These are phyloP conservation scores for Tridacna crocea DNA, from an alignment of 2,888 invertebrate species.

Conservation along the genomic window DNA sequence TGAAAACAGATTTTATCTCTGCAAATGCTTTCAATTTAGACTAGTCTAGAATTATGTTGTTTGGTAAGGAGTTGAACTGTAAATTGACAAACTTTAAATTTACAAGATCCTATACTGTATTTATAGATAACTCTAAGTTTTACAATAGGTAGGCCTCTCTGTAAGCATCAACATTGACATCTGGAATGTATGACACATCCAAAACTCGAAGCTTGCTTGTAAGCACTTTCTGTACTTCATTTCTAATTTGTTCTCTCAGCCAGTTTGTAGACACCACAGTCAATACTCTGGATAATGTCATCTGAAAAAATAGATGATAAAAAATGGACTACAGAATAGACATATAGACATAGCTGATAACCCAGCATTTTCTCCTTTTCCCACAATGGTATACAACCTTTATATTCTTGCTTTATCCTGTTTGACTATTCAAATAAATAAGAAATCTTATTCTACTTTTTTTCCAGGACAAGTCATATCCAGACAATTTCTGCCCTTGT, in stretches of 20 bases:
- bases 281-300: constrained; percentile 44
- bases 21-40: too few relatives aligned
- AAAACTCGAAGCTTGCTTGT: constrained; percentile 57
- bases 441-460: too few relatives aligned
- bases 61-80: background rate
- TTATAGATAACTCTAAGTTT: too few relatives aligned
- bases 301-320: constrained; percentile 8
- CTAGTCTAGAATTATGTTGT: background rate
- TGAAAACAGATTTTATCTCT: too few relatives aligned
- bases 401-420: background rate
- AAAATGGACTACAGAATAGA: background rate
- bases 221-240: constrained; percentile 31
- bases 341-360: too few relatives aligned
- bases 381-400: background rate
- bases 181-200: constrained; percentile 66
- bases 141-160: constrained; percentile 66
- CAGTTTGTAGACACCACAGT: constrained; percentile 70
- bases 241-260: constrained; percentile 63
- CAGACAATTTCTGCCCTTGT: too few relatives aligned
- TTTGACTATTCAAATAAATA: too few relatives aligned
- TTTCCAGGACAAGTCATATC: too few relatives aligned
- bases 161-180: constrained; percentile 66
- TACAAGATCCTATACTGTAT: too few relatives aligned
- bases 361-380: too few relatives aligned
- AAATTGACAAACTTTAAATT: too few relatives aligned